phyloP scores from a whole-genome alignment of 1,140 invertebrate genomes.

The Physella acuta region DNA sequence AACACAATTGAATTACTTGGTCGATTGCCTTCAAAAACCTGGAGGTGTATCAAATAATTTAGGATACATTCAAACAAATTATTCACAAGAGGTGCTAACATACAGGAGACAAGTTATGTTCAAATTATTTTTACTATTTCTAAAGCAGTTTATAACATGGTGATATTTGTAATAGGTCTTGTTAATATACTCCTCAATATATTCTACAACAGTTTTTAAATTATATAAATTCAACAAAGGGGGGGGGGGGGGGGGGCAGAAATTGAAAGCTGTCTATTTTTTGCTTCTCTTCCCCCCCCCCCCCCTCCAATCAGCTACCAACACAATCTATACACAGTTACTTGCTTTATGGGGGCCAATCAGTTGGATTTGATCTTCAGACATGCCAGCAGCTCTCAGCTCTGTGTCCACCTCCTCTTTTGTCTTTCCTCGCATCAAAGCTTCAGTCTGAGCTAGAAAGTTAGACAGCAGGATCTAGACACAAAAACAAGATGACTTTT shows the following conservation, averaged over 20 bases:
- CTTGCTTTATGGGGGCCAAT: slow-evolving; percentile 86
- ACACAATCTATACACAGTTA: background rate
- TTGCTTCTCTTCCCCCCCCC: no score
- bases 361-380: slow-evolving; percentile 66
- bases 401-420: slow-evolving; percentile 49
- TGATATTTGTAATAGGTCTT: no score
- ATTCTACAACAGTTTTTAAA: no score
- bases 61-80: background rate
- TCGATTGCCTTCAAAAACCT: slow-evolving; percentile 92
- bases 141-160: no score
- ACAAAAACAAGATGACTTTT: no score
- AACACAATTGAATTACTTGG: slow-evolving; percentile 98
- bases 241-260: no score
- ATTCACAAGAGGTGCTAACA: no score
- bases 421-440: slow-evolving; percentile 63
- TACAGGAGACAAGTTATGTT: no score
- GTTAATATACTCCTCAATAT: no score
- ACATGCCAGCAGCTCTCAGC: slow-evolving; percentile 53
- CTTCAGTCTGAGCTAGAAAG: slow-evolving; percentile 96
- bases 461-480: slow-evolving; percentile 95
- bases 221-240: no score
- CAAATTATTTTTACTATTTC: no score
- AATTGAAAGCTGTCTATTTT: no score
- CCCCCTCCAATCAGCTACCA: background rate
- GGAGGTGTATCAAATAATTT: slow-evolving; percentile 23